Conservation (phyloP, 2,888 invertebrate species). For the Mantis religiosa region DNA sequence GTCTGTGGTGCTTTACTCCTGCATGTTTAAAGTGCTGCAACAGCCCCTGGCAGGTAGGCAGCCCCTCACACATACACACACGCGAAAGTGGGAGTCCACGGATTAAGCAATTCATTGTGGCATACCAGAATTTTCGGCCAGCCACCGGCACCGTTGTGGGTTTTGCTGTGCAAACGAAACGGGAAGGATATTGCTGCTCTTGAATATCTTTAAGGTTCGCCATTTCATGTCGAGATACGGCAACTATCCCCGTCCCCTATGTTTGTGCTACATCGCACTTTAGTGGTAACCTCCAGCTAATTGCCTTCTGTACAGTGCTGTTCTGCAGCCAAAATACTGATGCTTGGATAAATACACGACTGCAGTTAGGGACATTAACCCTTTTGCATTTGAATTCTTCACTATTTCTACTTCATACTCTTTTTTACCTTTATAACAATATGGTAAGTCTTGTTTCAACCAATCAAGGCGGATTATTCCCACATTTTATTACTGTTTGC, state of each 20-base stretch:
- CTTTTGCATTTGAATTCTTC: too few relatives aligned
- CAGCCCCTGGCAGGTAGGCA: background rate
- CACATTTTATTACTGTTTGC: too few relatives aligned
- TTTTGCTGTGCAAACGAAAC: background rate
- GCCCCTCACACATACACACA: background rate
- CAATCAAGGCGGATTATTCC: too few relatives aligned
- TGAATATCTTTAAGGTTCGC: background rate
- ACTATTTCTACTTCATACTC: too few relatives aligned
- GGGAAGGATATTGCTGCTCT: background rate
- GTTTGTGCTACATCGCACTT: background rate
- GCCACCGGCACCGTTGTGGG: background rate
- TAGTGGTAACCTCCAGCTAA: background rate
- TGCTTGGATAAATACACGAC: too few relatives aligned
- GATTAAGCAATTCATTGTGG: background rate
- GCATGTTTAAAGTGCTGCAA: background rate
- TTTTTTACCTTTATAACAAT: too few relatives aligned
- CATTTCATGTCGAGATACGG: background rate
- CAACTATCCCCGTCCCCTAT: background rate
- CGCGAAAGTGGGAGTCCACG: background rate
- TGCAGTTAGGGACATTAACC: too few relatives aligned
- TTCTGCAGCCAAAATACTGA: too few relatives aligned
- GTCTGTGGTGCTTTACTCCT: background rate
- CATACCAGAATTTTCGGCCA: background rate
- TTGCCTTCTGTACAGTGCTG: too few relatives aligned
- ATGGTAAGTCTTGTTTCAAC: too few relatives aligned